Evolutionary conservation across 2,797 vertebrate species (phyloP), one percentile per base, ranked within the genome.

Genomic region (Galago senegalensis): DNA sequence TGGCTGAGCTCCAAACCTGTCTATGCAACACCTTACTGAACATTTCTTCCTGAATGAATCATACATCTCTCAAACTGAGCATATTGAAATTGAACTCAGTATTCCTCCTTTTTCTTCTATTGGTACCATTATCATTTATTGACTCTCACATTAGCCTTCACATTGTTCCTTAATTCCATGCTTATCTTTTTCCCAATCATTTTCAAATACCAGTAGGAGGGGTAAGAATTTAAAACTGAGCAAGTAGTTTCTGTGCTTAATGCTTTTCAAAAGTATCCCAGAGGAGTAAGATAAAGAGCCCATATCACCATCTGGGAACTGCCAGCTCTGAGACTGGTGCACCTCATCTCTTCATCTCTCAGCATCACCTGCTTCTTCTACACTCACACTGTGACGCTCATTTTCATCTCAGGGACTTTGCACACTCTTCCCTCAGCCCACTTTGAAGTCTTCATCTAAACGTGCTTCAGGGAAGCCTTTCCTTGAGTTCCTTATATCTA

Each of bases 141-240:
- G 6, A 65, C 25, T 25, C 8, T 49, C 40, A 34, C 21, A 58
- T 34, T 70, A 49, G 56, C 34, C 34, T 81, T 85, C n/a, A 60
- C 21, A 61, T 56, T 40, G 18, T 31, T 95, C 14, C 31, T 89
- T 63, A 72, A 69, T 37, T 80, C 53, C 31, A 56, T 34, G 8
- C 58, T 79, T 79, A 20, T 73, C 43, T 82, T 17, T 73, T 2
- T 89, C 61, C 14, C 23, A 37, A 1, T 63, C 37, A 73, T 89
- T 67, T 87, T 85, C 23, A 89, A n/a, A 70, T 34, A 60, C 37
- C 69, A 31, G 34, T 40, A 61, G 82, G n/a, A 72, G 23, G 20
- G 37, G 37, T 91, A 93, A 56, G 94, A 88, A 83, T 91, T 95
- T 88, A 75, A 87, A 63, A 84, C 63, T 29, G 3, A 87, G 23